These are phyloP conservation scores for Epizoanthus fatuus DNA, from an alignment of 92 coral and sea anemone species.

Conservation along the genomic window DNA sequence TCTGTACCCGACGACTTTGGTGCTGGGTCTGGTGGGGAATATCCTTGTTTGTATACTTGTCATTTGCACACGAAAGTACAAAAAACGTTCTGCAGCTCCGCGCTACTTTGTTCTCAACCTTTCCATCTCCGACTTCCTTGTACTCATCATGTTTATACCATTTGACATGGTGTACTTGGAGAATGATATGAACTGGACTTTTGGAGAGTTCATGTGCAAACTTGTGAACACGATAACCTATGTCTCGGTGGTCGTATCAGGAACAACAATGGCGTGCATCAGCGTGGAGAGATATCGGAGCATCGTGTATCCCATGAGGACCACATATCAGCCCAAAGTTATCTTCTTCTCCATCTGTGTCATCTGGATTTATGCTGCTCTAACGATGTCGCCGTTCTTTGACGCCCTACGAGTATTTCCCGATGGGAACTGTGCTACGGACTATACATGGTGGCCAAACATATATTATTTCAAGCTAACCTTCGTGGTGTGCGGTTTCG, in stretches of 20 bases:
- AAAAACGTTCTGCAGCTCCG: background rate
- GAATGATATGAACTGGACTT: slow-evolving; percentile 31
- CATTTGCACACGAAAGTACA: slow-evolving; percentile 5
- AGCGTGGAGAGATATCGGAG: slow-evolving; percentile 45
- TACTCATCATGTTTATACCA: slow-evolving; percentile 39
- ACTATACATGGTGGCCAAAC: background rate
- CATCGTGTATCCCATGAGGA: slow-evolving; percentile 33
- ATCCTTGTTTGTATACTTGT: slow-evolving; percentile 18
- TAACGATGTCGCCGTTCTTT: slow-evolving; percentile 15
- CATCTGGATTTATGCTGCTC: slow-evolving; percentile 15
- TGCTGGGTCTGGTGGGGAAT: slow-evolving; percentile 29
- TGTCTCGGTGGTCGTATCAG: slow-evolving; percentile 39
- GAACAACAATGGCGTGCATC: slow-evolving; percentile 48
- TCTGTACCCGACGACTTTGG: slow-evolving; percentile 5
- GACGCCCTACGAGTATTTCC: background rate
- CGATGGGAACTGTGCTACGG: background rate
- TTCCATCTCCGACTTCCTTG: slow-evolving; percentile 40
- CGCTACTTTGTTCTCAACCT: slow-evolving; percentile 48
- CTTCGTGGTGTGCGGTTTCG: slow-evolving; percentile 40
- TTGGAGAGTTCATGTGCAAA: slow-evolving; percentile 44
- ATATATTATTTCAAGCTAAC: slow-evolving; percentile 25
- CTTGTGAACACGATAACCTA: slow-evolving; percentile 39
- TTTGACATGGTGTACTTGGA: slow-evolving; percentile 50
- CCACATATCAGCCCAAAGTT: slow-evolving; percentile 5
- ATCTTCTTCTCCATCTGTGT: background rate